A percentile compares a stretch with the other conserved stretches of the same genome.
These are phyloP conservation scores for Steinernema hermaphroditum DNA, from an alignment of 2,888 invertebrate genomes.

Conservation along the genomic window DNA sequence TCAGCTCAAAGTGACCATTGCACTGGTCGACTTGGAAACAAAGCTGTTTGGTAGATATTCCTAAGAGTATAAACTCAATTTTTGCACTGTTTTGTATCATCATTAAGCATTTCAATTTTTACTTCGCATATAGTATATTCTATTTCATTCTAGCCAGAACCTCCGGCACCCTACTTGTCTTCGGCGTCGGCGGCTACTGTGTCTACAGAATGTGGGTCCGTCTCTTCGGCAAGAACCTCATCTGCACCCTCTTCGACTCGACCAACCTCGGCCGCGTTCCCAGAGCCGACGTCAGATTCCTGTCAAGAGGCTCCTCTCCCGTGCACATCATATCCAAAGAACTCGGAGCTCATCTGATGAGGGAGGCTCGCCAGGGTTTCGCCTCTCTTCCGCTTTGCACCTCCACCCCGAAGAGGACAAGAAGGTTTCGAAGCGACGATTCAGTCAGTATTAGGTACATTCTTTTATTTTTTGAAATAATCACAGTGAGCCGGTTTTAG, in stretches of 20 bases:
- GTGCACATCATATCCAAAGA: conserved; percentile 18
- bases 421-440: conserved; percentile 23
- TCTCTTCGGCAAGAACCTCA: conserved; percentile 51
- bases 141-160: conserved; percentile 57
- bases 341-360: conserved; percentile 7
- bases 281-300: conserved; percentile 44
- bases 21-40: too few relatives aligned
- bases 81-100: too few relatives aligned
- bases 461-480: background rate
- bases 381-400: conserved; percentile 12
- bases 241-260: conserved; percentile 59
- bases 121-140: too few relatives aligned
- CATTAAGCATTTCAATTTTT: too few relatives aligned
- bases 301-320: conserved; percentile 33
- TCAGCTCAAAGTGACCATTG: too few relatives aligned
- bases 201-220: conserved; percentile 60
- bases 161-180: conserved; percentile 61
- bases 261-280: conserved; percentile 54
- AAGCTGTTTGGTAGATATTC: too few relatives aligned
- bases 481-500: too few relatives aligned
- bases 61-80: too few relatives aligned
- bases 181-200: conserved; percentile 65
- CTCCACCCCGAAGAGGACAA: background rate
- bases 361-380: conserved; percentile 19
- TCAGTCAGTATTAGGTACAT: conserved; percentile 9